These are phyloP conservation scores for Acinonyx jubatus DNA, from an alignment of 2,113 vertebrate genomes.

Conservation along the genomic window DNA sequence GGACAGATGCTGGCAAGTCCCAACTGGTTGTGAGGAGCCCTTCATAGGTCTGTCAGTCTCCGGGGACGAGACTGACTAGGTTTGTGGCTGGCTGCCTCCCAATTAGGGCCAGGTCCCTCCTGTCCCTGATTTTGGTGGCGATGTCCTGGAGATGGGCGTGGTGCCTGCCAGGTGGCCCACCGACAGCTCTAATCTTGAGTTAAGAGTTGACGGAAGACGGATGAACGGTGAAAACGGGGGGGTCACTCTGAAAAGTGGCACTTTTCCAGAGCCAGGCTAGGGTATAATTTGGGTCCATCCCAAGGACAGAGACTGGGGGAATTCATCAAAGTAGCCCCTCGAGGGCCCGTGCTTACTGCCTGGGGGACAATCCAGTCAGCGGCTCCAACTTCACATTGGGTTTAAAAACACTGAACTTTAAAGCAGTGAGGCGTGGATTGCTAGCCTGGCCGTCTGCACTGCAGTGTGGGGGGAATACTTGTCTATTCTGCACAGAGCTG, in stretches of 20 bases:
- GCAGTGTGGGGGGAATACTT: rapidly evolving
- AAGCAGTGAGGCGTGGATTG: background rate
- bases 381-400: background rate
- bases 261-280: background rate
- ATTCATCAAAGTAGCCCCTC: background rate
- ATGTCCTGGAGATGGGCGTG: background rate
- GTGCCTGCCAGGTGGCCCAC: background rate
- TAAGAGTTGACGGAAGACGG: background rate
- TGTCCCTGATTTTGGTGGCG: background rate
- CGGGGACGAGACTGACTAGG: background rate
- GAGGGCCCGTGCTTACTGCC: background rate
- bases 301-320: background rate
- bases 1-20: background rate
- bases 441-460: background rate
- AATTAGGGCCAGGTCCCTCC: background rate
- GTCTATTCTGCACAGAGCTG: rapidly evolving
- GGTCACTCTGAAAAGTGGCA: background rate
- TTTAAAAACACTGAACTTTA: background rate
- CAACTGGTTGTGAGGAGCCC: too few species aligned
- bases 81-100: background rate
- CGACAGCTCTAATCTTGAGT: rapidly evolving
- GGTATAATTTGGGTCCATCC: background rate
- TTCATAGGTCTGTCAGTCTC: background rate
- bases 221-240: background rate
- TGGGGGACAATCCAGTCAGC: background rate